phyloP scores from a whole-genome alignment of 2,113 vertebrate genomes.

The Sterrhoptilus dennistouni region DNA sequence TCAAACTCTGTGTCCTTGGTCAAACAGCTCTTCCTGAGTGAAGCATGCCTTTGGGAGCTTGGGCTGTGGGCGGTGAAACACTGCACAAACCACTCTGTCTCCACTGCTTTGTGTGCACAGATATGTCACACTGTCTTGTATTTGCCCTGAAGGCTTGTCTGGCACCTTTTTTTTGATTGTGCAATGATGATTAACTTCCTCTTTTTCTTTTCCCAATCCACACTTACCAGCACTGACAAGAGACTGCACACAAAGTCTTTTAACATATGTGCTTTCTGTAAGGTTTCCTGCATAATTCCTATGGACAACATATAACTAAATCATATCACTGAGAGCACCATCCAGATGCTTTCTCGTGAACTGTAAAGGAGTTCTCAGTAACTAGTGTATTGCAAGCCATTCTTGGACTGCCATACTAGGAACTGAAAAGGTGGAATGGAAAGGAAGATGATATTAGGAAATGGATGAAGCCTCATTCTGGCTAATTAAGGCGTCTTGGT shows the following conservation, averaged over 20 bases:
- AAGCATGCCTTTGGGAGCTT: background rate
- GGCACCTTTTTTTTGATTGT: background rate
- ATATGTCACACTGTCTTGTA: background rate
- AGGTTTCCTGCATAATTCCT: background rate
- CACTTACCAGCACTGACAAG: background rate
- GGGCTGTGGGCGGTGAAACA: background rate
- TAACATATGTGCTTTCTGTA: background rate
- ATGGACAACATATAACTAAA: background rate
- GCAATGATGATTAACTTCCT: background rate
- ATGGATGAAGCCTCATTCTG: background rate
- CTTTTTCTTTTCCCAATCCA: background rate
- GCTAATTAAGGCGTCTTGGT: background rate
- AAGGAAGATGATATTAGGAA: background rate
- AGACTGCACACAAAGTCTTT: background rate
- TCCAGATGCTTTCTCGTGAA: background rate
- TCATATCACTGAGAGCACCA: background rate
- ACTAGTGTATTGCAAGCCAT: background rate
- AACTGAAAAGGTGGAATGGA: background rate
- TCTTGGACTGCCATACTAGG: background rate
- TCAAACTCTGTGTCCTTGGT: background rate
- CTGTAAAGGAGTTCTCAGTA: background rate
- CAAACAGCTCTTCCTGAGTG: background rate
- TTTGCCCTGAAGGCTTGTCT: background rate
- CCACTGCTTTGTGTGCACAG: background rate
- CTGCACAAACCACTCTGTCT: background rate